Percentiles rank a stretch among this genome's conserved stretches.
These are phyloP conservation scores for Eublepharis macularius DNA, from an alignment of 2,113 vertebrate species.

Conservation along the genomic window DNA sequence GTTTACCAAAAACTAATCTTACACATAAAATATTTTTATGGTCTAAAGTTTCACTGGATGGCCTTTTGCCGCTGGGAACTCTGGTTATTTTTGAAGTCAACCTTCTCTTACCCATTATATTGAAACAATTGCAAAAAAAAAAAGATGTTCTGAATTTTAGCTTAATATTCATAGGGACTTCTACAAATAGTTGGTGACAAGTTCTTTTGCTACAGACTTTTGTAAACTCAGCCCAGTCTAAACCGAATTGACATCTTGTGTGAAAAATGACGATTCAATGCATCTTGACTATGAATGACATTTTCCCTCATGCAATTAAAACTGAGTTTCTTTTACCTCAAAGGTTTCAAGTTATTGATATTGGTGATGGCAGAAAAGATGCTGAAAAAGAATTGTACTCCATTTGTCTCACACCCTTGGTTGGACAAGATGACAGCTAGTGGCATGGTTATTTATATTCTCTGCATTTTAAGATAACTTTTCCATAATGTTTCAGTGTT, in stretches of 20 bases:
- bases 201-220: constrained; percentile 1
- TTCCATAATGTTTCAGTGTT: background rate
- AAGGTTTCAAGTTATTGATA: constrained; percentile 38
- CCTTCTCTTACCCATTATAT: constrained; percentile 4
- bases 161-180: background rate
- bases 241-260: constrained; percentile 34
- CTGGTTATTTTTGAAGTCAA: background rate
- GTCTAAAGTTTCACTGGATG: constrained; percentile 13
- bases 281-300: constrained; percentile 49
- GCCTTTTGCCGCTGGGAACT: background rate
- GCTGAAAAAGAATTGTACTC: background rate
- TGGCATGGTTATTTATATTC: constrained; percentile 1
- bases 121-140: constrained; percentile 29
- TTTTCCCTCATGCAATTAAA: constrained; percentile 47
- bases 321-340: constrained; percentile 34
- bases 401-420: background rate
- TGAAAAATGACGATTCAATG: constrained; percentile 44
- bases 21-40: background rate
- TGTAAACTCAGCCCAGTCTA: constrained; percentile 25
- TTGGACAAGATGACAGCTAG: background rate
- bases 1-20: constrained; percentile 19
- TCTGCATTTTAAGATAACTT: background rate
- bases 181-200: constrained; percentile 6
- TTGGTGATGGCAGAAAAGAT: background rate
- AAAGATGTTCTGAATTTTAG: background rate